These are phyloP conservation scores for Oasisia sp. DNA, from an alignment of 2,888 invertebrate genomes.

Conservation along the genomic window DNA sequence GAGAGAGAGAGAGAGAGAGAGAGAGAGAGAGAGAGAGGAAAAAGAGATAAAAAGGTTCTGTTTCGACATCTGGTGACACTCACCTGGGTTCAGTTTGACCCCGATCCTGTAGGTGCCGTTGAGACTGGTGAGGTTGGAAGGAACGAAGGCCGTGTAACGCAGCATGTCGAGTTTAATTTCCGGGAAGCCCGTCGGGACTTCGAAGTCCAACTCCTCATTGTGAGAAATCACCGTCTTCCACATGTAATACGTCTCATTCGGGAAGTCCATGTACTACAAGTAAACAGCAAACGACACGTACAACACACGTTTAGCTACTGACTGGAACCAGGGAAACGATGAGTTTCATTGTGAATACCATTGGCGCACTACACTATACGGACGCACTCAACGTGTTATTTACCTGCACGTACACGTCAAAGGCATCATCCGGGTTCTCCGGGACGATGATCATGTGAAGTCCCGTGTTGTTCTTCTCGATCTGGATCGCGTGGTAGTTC, in stretches of 20 bases:
- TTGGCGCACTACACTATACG: not conserved
- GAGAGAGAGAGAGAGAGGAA: no score
- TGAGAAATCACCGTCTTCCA: constrained; percentile 50
- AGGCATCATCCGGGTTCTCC: constrained; percentile 34
- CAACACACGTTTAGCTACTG: not conserved
- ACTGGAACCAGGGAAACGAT: not conserved
- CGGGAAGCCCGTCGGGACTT: constrained; percentile 7
- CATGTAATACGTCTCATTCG: constrained; percentile 58
- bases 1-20: no score
- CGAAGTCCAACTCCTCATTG: not conserved
- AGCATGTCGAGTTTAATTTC: constrained; percentile 44
- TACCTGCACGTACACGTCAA: constrained; percentile 32
- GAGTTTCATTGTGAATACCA: no score
- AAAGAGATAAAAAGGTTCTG: no score
- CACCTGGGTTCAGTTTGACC: constrained; percentile 47
- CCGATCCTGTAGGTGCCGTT: constrained; percentile 62
- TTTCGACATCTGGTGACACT: not conserved
- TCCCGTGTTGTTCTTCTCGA: constrained; percentile 51
- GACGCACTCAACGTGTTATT: not conserved
- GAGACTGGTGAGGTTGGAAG: constrained; percentile 48
- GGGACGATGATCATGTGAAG: constrained; percentile 25
- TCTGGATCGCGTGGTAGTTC: constrained; percentile 44
- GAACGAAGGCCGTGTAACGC: constrained; percentile 54
- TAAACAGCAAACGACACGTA: not conserved
- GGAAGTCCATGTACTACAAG: constrained; percentile 47